A percentile compares a stretch with the other conserved stretches of the same genome.
Conservation (phyloP, 2,888 invertebrate species). For the Phaedon cochleariae region DNA sequence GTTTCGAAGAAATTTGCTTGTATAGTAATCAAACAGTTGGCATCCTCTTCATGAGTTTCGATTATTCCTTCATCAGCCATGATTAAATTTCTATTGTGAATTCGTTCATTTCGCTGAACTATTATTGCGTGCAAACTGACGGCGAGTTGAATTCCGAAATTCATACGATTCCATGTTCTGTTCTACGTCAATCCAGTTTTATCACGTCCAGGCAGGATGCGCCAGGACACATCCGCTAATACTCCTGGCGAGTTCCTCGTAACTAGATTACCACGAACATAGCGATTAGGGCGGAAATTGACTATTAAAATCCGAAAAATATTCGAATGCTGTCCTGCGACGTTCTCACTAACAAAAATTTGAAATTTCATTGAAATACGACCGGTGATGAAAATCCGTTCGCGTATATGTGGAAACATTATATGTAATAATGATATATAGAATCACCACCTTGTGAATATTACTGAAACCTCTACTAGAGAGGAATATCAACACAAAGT, state of each 20-base stretch:
- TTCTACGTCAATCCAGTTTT: conserved; percentile 31
- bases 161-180: conserved; percentile 18
- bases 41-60: too few species aligned
- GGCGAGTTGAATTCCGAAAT: not conserved
- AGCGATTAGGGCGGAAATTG: conserved; percentile 57
- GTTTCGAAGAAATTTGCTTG: too few species aligned
- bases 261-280: conserved; percentile 54
- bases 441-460: too few species aligned
- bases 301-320: conserved; percentile 55
- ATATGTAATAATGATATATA: too few species aligned
- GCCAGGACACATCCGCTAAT: conserved; percentile 39
- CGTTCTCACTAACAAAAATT: conserved; percentile 39
- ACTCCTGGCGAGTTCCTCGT: conserved; percentile 17
- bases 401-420: not conserved
- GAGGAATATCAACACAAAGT: too few species aligned
- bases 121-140: not conserved
- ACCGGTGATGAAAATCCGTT: not conserved
- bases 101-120: too few species aligned
- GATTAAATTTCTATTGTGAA: too few species aligned
- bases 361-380: conserved; percentile 24
- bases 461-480: too few species aligned
- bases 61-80: too few species aligned
- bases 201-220: conserved; percentile 37
- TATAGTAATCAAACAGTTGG: too few species aligned
- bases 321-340: conserved; percentile 46